Evolutionary conservation across 1,140 invertebrate genomes (phyloP), one percentile per base, ranked within the genome.

Genomic region (Gonioctena quinquepunctata): DNA sequence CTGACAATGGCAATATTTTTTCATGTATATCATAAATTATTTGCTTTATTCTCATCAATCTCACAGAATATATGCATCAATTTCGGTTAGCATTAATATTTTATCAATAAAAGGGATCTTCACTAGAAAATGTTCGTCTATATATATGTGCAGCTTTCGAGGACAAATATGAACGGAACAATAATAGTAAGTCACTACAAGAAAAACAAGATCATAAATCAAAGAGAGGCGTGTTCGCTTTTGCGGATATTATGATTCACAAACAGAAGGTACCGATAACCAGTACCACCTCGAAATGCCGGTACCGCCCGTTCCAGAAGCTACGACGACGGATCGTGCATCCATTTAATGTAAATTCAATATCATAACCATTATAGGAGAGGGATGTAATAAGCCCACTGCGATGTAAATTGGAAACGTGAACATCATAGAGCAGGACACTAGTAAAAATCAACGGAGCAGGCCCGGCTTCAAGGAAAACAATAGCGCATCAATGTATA

Each of bases 321-420:
- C 62, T 52, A 22, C 0, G 50, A 22, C 50, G 19, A 18, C 18
- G 8, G 11, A 18, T 54, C 50, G 69, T 66, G 69, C 64, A 52
- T 56, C 56, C 65, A 71, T 71, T 71, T 67, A 71, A 71, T 71
- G 69, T 66, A 71, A 71, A 71, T 71, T 42, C 56, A 22, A 71
- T 71, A 68, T 72, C 69, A 72, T 71, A 69, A 72, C 70, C 68
- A 72, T 72, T 72, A 72, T 68, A 59, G 42, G 28, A 68, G 19
- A 52, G 64, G 16, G 19, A 68, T 72, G 56, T 59, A 69, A 69
- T 68, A 69, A 69, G 61, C 56, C 25, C 48, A 23, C 66, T 57
- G 52, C 49, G 50, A 72, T 72, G 70, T 69, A 72, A 72, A 72
- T 72, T 68, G 70, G 66, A 72, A 72, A 69, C 70, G 70, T 72